Percentiles rank a stretch among this genome's conserved stretches.
phyloP scores from a whole-genome alignment of 1,140 invertebrate species.

The Anoplophora glabripennis region DNA sequence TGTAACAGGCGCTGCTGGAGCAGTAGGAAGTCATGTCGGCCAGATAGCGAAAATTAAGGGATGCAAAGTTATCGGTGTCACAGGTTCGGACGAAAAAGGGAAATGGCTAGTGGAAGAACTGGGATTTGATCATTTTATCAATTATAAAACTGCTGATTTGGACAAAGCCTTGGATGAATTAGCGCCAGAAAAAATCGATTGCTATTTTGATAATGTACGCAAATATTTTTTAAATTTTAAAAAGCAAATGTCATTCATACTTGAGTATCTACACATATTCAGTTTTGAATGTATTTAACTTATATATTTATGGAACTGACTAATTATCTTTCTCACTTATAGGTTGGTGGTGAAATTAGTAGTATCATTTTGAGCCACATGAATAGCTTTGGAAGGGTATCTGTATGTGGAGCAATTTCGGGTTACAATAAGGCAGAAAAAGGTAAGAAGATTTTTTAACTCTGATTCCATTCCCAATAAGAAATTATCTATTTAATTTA shows the following conservation, averaged over 20 bases:
- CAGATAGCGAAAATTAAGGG: constrained; percentile 71
- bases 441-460: too few relatives aligned
- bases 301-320: too few relatives aligned
- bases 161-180: constrained; percentile 54
- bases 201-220: constrained; percentile 71
- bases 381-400: constrained; percentile 59
- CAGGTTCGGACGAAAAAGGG: constrained; percentile 69
- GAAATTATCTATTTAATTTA: too few relatives aligned
- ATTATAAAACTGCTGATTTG: constrained; percentile 66
- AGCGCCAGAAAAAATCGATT: constrained; percentile 66
- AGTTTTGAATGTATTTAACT: too few relatives aligned
- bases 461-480: too few relatives aligned
- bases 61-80: constrained; percentile 68
- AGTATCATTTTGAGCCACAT: constrained; percentile 60
- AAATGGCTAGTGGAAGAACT: constrained; percentile 61
- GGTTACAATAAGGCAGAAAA: constrained; percentile 52
- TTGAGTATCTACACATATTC: too few relatives aligned
- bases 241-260: too few relatives aligned
- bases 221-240: not conserved
- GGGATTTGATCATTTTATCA: constrained; percentile 65
- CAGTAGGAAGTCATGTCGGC: constrained; percentile 69
- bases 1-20: constrained; percentile 65
- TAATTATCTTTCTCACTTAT: too few relatives aligned
- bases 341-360: constrained; percentile 61
- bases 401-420: constrained; percentile 65